phyloP scores from a whole-genome alignment of 2,797 vertebrate species.

The Sebastes diploproa region DNA sequence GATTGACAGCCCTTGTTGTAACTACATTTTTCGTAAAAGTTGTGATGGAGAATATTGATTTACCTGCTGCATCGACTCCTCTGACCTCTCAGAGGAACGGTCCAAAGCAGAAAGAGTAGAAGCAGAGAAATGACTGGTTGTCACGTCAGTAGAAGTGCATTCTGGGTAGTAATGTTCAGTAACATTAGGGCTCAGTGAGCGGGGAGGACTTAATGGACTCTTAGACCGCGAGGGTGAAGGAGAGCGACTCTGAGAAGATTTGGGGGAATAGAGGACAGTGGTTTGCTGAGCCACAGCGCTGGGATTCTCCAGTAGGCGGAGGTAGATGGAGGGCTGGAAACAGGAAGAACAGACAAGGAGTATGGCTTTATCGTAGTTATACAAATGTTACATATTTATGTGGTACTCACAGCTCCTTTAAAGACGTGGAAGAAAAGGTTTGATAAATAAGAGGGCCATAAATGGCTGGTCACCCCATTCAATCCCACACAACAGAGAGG shows the following conservation, averaged over 20 bases:
- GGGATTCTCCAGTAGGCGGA: constrained; percentile 77
- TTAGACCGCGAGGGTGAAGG: constrained; percentile 30
- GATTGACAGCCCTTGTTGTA: too few species aligned
- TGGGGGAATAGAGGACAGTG: constrained; percentile 61
- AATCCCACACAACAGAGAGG: background rate
- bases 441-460: background rate
- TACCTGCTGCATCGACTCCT: constrained; percentile 88
- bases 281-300: constrained; percentile 38
- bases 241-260: constrained; percentile 44
- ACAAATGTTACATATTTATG: background rate
- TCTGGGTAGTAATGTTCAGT: constrained; percentile 55
- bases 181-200: constrained; percentile 69
- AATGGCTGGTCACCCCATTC: background rate
- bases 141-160: constrained; percentile 70
- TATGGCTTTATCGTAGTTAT: background rate
- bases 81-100: constrained; percentile 82
- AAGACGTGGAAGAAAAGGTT: background rate
- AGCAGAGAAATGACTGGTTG: constrained; percentile 34
- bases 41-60: background rate
- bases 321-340: constrained; percentile 81
- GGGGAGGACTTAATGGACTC: constrained; percentile 1
- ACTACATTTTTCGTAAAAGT: background rate
- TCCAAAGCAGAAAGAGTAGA: constrained; percentile 40
- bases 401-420: background rate
- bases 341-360: constrained; percentile 10